A percentile compares a stretch with the other conserved stretches of the same genome.
These are phyloP conservation scores for Melipona beecheii DNA, from an alignment of 2,888 invertebrate genomes.

Conservation along the genomic window DNA sequence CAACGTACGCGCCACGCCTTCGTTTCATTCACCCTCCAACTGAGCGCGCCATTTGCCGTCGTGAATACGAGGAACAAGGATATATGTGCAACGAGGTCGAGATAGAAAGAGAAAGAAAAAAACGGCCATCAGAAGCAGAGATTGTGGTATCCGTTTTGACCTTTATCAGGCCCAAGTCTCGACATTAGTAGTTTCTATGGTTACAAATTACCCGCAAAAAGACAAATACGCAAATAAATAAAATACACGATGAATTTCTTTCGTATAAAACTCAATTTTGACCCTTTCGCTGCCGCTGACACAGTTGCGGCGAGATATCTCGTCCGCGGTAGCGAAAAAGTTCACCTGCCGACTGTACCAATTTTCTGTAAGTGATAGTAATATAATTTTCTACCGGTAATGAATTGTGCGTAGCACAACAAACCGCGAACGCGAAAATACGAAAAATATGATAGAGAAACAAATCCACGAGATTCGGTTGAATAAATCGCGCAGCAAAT, in stretches of 20 bases:
- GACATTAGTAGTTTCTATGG: constrained; percentile 45
- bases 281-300: not conserved
- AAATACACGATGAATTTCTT: constrained; percentile 1
- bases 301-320: too few species aligned
- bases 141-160: too few species aligned
- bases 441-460: constrained; percentile 15
- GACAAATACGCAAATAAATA: not conserved
- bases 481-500: constrained; percentile 64
- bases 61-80: constrained; percentile 37
- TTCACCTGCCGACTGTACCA: not conserved
- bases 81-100: constrained; percentile 1
- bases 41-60: constrained; percentile 40
- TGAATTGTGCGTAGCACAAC: not conserved
- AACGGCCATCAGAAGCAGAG: not conserved
- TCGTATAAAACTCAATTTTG: constrained; percentile 21
- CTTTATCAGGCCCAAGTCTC: constrained; percentile 29
- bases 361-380: constrained; percentile 18
- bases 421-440: not conserved
- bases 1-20: constrained; percentile 66
- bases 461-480: constrained; percentile 61
- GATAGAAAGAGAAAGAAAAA: not conserved
- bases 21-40: constrained; percentile 66
- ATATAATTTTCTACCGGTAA: not conserved
- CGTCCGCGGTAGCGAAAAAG: too few species aligned
- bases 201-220: constrained; percentile 32